Percentiles rank a stretch among this genome's conserved stretches.
Evolutionary conservation across 1,140 invertebrate species (phyloP).

Genomic region (Apis dorsata): DNA sequence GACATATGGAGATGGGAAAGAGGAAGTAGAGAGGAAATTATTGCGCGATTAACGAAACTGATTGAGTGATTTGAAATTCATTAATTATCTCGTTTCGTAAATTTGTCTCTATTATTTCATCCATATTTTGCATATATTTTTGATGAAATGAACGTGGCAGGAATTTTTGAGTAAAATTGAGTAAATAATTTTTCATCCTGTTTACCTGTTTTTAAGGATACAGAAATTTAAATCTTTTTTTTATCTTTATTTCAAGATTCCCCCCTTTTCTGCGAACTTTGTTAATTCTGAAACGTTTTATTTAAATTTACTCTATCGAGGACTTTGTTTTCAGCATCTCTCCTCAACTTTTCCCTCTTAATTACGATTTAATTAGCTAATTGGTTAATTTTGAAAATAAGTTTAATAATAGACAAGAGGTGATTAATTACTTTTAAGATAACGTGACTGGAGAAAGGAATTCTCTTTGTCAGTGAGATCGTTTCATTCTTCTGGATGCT

Average conservation of each 20-base stretch:
- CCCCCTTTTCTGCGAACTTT: not conserved
- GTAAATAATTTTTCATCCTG: too few relatives aligned
- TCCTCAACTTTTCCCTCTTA: not conserved
- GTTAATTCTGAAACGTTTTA: not conserved
- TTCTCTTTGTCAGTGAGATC: not conserved
- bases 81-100: too few relatives aligned
- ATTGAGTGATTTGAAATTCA: not conserved
- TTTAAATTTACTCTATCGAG: not conserved
- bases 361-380: conserved; percentile 11
- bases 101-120: too few relatives aligned
- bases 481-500: not conserved
- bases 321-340: not conserved
- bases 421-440: conserved; percentile 1
- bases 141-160: too few relatives aligned
- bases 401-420: not conserved
- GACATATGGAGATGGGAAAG: not conserved
- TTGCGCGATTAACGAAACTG: not conserved
- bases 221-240: not conserved
- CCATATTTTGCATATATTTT: too few relatives aligned
- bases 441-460: not conserved
- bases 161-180: too few relatives aligned
- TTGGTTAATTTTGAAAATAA: not conserved
- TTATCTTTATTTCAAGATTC: not conserved
- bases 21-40: not conserved
- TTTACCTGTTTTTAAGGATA: not conserved